Evolutionary conservation across 2,113 vertebrate species (phyloP).

Genomic region (Pelodiscus sinensis): DNA sequence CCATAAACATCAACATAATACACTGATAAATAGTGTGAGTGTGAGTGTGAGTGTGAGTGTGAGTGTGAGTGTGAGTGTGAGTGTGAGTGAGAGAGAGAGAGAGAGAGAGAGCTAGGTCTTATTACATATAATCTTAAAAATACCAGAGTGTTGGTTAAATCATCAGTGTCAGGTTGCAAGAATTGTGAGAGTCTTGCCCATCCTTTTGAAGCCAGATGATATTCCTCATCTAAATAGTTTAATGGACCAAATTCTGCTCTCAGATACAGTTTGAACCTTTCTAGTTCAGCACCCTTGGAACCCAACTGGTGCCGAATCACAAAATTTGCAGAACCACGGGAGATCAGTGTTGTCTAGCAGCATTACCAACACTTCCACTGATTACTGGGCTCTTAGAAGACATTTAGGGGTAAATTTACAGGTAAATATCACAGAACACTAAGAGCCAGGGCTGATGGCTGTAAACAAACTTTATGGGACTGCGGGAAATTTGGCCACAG

Average conservation of each 20-base stretch:
- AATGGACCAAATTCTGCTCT: neutral
- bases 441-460: too few species aligned
- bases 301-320: too few species aligned
- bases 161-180: neutral
- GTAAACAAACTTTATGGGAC: too few species aligned
- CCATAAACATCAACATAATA: neutral
- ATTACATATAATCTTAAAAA: neutral
- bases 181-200: neutral
- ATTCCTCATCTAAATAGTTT: neutral
- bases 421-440: too few species aligned
- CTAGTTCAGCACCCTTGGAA: too few species aligned
- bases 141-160: neutral
- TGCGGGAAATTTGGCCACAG: too few species aligned
- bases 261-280: neutral
- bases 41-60: neutral
- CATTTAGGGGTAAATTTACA: too few species aligned
- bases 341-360: too few species aligned
- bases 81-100: neutral
- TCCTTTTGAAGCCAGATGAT: conserved; percentile 20
- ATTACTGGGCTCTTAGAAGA: too few species aligned
- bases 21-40: neutral
- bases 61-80: rapidly evolving
- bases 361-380: too few species aligned
- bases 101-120: neutral
- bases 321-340: too few species aligned